Percentiles rank a stretch among this genome's conserved stretches.
Conservation (phyloP, 2,888 invertebrate genomes). For the Caenorhabditis virilis region DNA sequence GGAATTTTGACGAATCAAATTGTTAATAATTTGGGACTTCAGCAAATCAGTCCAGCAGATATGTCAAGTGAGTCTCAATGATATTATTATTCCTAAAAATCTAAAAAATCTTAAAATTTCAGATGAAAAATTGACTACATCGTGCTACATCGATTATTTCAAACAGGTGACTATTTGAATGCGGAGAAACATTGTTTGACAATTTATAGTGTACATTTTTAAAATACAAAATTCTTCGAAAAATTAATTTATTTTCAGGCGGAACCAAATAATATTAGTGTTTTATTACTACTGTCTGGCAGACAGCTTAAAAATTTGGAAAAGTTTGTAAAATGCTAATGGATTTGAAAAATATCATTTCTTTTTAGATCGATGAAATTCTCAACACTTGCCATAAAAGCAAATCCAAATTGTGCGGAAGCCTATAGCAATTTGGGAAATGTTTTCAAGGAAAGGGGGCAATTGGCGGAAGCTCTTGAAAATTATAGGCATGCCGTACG, state of each 20-base stretch:
- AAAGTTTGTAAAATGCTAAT: slow-evolving; percentile 78
- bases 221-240: neutral
- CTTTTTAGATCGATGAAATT: slow-evolving; percentile 85
- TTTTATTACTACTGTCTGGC: slow-evolving; percentile 88
- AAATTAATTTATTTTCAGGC: slow-evolving; percentile 74
- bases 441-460: slow-evolving; percentile 95
- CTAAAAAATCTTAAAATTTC: slow-evolving; percentile 4
- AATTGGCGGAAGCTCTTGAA: slow-evolving; percentile 79
- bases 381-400: slow-evolving; percentile 93
- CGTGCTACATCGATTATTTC: slow-evolving; percentile 96
- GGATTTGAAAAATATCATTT: neutral
- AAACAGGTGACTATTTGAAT: slow-evolving; percentile 95
- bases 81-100: neutral
- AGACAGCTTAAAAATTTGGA: slow-evolving; percentile 95
- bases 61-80: neutral
- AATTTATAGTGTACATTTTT: slow-evolving; percentile 70
- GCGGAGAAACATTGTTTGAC: slow-evolving; percentile 98
- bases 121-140: too few relatives aligned
- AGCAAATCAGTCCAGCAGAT: too few relatives aligned
- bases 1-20: neutral
- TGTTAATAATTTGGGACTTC: too few relatives aligned
- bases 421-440: slow-evolving; percentile 98
- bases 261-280: slow-evolving; percentile 94
- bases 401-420: slow-evolving; percentile 94
- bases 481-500: slow-evolving; percentile 92